Conservation (phyloP, 2,888 invertebrate species). For the Cheilosia soror region DNA sequence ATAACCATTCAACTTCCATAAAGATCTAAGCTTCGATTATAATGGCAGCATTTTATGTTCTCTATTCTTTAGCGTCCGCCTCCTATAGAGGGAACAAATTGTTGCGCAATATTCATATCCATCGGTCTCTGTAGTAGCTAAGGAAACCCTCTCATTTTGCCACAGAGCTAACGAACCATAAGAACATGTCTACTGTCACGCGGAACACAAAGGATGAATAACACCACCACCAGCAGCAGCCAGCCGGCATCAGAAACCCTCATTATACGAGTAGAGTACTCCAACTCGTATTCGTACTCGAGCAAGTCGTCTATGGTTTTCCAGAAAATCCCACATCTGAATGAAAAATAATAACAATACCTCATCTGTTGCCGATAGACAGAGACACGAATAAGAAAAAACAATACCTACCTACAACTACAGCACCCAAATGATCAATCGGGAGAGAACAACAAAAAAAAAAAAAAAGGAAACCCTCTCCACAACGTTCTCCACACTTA, state of each 20-base stretch:
- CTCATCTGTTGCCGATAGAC: slow-evolving; percentile 48
- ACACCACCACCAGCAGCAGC: slow-evolving; percentile 6
- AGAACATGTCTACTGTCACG: slow-evolving; percentile 71
- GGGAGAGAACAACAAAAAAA: slow-evolving; percentile 12
- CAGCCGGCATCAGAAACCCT: slow-evolving; percentile 34
- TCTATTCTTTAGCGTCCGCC: slow-evolving; percentile 39
- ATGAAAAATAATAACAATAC: slow-evolving; percentile 69
- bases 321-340: slow-evolving; percentile 73
- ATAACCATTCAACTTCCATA: slow-evolving; percentile 51
- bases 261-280: slow-evolving; percentile 53
- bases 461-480: slow-evolving; percentile 40
- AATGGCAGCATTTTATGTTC: slow-evolving; percentile 41
- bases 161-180: slow-evolving; percentile 46
- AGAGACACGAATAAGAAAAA: slow-evolving; percentile 17
- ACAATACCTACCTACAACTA: slow-evolving; percentile 9
- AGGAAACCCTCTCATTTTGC: slow-evolving; percentile 32
- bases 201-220: slow-evolving; percentile 69
- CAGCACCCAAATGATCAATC: slow-evolving; percentile 58
- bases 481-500: slow-evolving; percentile 61
- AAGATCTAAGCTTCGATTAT: slow-evolving; percentile 42
- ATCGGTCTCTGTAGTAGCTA: neutral
- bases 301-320: slow-evolving; percentile 49
- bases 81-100: slow-evolving; percentile 7
- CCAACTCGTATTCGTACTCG: slow-evolving; percentile 20
- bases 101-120: slow-evolving; percentile 57